These are phyloP conservation scores for Anas bernieri DNA, from an alignment of 2,797 vertebrate species.

Conservation along the genomic window DNA sequence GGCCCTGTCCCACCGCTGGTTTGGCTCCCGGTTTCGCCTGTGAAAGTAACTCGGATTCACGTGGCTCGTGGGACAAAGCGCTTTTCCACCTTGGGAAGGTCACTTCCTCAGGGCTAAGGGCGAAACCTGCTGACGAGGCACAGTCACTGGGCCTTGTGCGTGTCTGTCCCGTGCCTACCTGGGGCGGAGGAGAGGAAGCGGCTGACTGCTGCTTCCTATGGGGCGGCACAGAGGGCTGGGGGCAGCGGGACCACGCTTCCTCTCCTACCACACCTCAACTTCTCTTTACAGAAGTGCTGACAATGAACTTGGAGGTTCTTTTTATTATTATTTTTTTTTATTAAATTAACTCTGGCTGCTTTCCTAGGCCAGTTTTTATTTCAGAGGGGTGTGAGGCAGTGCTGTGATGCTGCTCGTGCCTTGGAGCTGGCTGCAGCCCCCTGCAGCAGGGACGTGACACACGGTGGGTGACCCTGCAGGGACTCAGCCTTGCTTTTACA, in stretches of 20 bases:
- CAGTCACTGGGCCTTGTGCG: not conserved
- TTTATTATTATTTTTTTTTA: not conserved
- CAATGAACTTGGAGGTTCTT: not conserved
- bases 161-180: not conserved
- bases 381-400: not conserved
- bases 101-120: not conserved
- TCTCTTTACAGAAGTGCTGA: conserved; percentile 11
- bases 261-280: conserved; percentile 51
- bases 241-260: conserved; percentile 45
- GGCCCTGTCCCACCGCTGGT: not conserved
- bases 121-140: conserved; percentile 3
- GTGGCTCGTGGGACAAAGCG: not conserved
- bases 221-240: not conserved
- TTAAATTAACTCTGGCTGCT: not conserved
- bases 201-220: conserved; percentile 49
- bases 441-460: rapidly evolving
- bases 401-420: not conserved
- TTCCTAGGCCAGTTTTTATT: not conserved
- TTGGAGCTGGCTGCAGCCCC: not conserved
- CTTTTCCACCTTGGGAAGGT: conserved; percentile 5
- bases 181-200: conserved; percentile 55
- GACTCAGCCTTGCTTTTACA: conserved; percentile 42
- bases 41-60: not conserved
- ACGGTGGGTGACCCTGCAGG: rapidly evolving
- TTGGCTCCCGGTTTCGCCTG: not conserved